phyloP scores from a whole-genome alignment of 2,113 vertebrate species.

The Mohoua ochrocephala region DNA sequence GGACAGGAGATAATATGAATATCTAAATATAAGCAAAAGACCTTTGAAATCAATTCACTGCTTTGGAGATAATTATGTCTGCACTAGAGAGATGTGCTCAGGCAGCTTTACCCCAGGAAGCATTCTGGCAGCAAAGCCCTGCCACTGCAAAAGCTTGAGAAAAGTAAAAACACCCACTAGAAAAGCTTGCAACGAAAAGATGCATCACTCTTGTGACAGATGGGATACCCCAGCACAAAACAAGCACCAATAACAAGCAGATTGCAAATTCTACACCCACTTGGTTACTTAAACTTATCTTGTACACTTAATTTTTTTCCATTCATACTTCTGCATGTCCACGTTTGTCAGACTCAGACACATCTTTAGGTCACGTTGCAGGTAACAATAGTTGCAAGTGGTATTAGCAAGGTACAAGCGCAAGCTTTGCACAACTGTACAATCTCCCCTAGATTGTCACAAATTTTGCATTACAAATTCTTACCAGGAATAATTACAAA shows the following conservation, averaged over 20 bases:
- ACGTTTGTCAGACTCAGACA: background rate
- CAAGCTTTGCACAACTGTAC: background rate
- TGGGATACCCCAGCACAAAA: background rate
- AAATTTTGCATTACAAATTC: background rate
- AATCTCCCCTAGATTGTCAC: background rate
- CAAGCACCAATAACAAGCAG: background rate
- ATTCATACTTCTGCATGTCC: background rate
- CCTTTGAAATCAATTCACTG: background rate
- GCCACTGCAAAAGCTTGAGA: background rate
- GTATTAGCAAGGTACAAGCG: background rate
- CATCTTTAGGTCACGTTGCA: background rate
- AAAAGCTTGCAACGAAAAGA: background rate
- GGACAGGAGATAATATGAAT: background rate
- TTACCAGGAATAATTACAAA: background rate
- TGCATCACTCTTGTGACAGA: background rate
- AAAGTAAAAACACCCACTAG: background rate
- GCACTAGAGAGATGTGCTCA: background rate
- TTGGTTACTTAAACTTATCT: background rate
- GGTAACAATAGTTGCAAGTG: background rate
- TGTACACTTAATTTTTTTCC: background rate
- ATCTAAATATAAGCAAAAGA: background rate
- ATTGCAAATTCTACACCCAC: background rate
- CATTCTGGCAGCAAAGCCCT: background rate
- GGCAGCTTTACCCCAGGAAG: background rate
- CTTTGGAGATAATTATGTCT: background rate